Evolutionary conservation across 2,888 invertebrate genomes (phyloP), one percentile per base, ranked within the genome.

Genomic region (Hecatera dysodea): DNA sequence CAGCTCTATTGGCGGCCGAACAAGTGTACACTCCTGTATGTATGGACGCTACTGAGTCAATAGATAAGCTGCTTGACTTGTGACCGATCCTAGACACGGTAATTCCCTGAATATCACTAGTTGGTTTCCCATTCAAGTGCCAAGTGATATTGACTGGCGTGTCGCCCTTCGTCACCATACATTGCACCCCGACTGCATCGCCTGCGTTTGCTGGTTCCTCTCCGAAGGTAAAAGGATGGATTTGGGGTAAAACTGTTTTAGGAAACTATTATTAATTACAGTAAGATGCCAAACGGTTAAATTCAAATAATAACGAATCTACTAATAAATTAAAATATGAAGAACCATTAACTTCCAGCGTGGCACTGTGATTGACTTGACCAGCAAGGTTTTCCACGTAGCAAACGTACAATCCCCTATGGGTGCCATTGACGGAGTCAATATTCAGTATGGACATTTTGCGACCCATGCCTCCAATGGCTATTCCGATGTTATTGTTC

Each of bases 141-240:
- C 98, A 98, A 67, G 96, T 96, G 67, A 98, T 97, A 87, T 97
- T 97, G 42, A 98, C 95, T 8, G 98, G 98, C 64, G 97, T 96
- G 90, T 98, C 98, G 57, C 98, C 98, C 92, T 98, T 98, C 62
- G 97, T 96, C 53, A 98, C 97, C 94, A 97, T 97, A 91, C 98
- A 98, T 81, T 97, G 97, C 9, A 97, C 96, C 67, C 98, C 98
- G 46, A 97, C 97, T 80, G 97, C 96, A 80, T 98, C 98, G 15
- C 98, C 98, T 70, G 97, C 97, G 88, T 98, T 98, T 56, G 98
- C 97, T 67, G 97, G 96, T 83, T 98, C 97, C 64, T 97, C 97
- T 68, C 98, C 98, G 88, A 98, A 98, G 74, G 96, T 96, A 90
- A 98, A 97, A 72, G 98, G 98, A 92, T 97, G 97, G 89, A 98